Evolutionary conservation across 2,888 invertebrate genomes (phyloP).

Genomic region (Brachypalpus laphriformis): DNA sequence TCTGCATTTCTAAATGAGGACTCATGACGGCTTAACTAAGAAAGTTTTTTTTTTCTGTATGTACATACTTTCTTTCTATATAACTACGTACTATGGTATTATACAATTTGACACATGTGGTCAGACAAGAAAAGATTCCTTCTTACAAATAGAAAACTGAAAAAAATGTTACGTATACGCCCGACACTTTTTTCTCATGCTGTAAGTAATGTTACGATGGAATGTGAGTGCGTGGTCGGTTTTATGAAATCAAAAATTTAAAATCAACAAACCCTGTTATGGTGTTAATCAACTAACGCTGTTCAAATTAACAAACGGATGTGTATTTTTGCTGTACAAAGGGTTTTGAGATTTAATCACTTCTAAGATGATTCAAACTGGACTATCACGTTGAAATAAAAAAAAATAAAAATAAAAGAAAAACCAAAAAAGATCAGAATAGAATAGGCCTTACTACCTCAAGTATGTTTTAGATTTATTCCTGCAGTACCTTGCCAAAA

Average conservation of each 20-base stretch:
- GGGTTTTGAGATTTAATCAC: neutral
- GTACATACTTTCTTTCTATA: conserved; percentile 20
- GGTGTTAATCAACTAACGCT: neutral
- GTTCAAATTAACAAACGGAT: neutral
- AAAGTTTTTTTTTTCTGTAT: neutral
- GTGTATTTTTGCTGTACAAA: conserved; percentile 3
- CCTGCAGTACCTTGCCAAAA: no score
- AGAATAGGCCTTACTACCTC: neutral
- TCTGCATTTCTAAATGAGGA: conserved; percentile 12
- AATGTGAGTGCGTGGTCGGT: neutral
- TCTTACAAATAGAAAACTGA: conserved; percentile 6
- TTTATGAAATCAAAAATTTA: neutral
- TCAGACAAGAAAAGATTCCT: neutral
- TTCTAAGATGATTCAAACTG: neutral
- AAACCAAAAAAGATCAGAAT: neutral
- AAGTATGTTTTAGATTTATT: no score
- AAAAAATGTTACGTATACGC: conserved; percentile 14
- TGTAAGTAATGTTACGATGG: neutral
- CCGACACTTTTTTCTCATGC: neutral
- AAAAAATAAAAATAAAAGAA: neutral
- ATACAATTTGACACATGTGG: conserved; percentile 22
- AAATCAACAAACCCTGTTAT: neutral
- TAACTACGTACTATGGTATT: conserved; percentile 18
- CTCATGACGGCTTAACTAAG: conserved; percentile 8
- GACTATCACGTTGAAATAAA: neutral